Percentiles rank a stretch among this genome's conserved stretches.
Evolutionary conservation across 2,797 vertebrate genomes (phyloP).

Genomic region (Aphelocoma californica): DNA sequence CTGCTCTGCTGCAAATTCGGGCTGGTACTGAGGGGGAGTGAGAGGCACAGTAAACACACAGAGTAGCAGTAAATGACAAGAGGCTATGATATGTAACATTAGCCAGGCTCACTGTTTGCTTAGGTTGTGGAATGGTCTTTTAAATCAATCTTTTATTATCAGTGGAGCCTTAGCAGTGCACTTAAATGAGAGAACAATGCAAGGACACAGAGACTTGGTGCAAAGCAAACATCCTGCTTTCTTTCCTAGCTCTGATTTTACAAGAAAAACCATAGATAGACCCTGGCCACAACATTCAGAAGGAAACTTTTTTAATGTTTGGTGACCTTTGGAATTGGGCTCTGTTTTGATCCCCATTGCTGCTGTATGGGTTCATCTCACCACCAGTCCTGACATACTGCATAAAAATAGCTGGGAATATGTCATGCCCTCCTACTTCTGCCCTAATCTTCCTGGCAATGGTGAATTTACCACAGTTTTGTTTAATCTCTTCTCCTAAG

Average conservation of each 20-base stretch:
- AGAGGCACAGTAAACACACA: slow-evolving; percentile 8
- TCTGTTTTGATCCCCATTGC: neutral
- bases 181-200: slow-evolving; percentile 10
- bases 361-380: neutral
- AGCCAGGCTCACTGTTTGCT: slow-evolving; percentile 45
- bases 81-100: slow-evolving; percentile 60
- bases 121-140: slow-evolving; percentile 44
- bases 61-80: slow-evolving; percentile 50
- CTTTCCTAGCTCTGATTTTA: neutral
- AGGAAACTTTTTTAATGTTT: neutral
- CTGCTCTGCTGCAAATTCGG: slow-evolving; percentile 4
- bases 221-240: neutral
- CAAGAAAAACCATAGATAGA: neutral
- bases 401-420: neutral
- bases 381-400: neutral
- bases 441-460: neutral
- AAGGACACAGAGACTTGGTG: neutral
- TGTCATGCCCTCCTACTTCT: neutral
- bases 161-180: slow-evolving; percentile 8
- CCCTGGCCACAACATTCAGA: neutral
- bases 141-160: slow-evolving; percentile 62
- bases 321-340: neutral
- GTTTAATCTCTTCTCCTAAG: neutral
- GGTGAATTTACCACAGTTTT: neutral
- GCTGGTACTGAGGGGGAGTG: slow-evolving; percentile 6